phyloP scores from a whole-genome alignment of 92 coral and sea anemone species.

The Bergia sp. region DNA sequence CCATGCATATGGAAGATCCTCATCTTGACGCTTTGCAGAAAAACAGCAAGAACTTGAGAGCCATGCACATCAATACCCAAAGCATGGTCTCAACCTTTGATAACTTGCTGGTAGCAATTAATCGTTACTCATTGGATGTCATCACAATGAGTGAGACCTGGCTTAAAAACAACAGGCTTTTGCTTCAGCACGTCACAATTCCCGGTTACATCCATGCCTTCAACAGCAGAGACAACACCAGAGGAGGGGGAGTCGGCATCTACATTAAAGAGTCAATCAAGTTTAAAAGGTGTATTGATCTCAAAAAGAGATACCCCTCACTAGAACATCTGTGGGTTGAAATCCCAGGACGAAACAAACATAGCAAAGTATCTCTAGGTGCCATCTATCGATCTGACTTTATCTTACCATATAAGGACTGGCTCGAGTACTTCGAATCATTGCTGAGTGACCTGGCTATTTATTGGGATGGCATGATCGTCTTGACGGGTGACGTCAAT shows the following conservation, averaged over 20 bases:
- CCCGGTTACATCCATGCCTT: conserved; percentile 33
- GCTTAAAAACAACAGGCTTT: neutral
- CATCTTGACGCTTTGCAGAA: too few relatives aligned
- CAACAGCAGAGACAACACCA: conserved; percentile 28
- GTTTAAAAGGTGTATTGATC: conserved; percentile 23
- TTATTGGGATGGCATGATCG: neutral
- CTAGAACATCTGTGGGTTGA: conserved; percentile 56
- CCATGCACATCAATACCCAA: too few relatives aligned
- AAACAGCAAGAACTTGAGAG: too few relatives aligned
- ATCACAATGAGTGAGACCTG: conserved; percentile 21
- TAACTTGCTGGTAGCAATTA: neutral
- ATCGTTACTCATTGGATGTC: neutral
- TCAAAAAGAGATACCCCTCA: conserved; percentile 37
- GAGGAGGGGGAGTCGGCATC: conserved; percentile 30
- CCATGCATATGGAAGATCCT: too few relatives aligned
- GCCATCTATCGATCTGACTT: conserved; percentile 29
- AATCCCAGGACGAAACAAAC: conserved; percentile 47
- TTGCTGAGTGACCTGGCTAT: neutral
- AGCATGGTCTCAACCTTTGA: neutral
- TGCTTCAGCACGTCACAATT: conserved; percentile 42
- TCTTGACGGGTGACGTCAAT: conserved; percentile 15
- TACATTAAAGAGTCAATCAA: conserved; percentile 31
- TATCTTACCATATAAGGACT: neutral
- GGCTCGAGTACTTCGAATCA: conserved; percentile 26
- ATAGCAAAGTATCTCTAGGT: conserved; percentile 46